Conservation (phyloP, 1,140 invertebrate species). For the Diploscapter pachys region DNA sequence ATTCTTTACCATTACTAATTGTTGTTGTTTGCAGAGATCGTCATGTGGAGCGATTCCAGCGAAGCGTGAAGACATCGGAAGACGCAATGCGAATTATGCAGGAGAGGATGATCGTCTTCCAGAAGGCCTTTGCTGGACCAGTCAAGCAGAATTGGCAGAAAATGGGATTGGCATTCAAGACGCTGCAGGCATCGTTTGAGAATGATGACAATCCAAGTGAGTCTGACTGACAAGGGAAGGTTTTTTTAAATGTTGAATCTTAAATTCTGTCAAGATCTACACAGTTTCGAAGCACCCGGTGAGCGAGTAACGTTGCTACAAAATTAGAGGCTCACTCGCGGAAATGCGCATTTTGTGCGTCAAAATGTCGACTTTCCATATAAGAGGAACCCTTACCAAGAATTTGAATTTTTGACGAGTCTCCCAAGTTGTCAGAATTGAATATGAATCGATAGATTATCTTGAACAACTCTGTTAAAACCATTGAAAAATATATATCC, state of each 20-base stretch:
- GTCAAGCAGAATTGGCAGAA: conserved; percentile 84
- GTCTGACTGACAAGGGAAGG: conserved; percentile 60
- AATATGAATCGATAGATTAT: no score
- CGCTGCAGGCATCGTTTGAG: conserved; percentile 76
- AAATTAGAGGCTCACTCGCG: no score
- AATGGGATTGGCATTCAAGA: conserved; percentile 78
- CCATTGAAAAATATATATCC: no score
- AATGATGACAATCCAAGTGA: conserved; percentile 69
- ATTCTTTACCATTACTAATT: background rate
- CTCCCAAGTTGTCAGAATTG: no score
- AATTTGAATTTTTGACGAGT: no score
- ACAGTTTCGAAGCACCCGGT: no score
- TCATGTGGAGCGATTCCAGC: conserved; percentile 44
- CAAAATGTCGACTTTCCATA: no score
- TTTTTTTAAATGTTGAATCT: conserved; percentile 55
- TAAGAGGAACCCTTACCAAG: no score
- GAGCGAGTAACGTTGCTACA: background rate
- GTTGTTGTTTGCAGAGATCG: conserved; percentile 40
- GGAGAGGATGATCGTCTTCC: conserved; percentile 46
- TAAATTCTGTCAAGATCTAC: no score
- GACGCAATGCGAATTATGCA: conserved; percentile 45
- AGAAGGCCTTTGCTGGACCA: conserved; percentile 51
- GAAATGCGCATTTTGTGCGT: no score
- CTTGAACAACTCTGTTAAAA: no score
- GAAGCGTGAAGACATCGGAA: conserved; percentile 43